Evolutionary conservation across 2,797 vertebrate species (phyloP).

Genomic region (Hirundo rustica): DNA sequence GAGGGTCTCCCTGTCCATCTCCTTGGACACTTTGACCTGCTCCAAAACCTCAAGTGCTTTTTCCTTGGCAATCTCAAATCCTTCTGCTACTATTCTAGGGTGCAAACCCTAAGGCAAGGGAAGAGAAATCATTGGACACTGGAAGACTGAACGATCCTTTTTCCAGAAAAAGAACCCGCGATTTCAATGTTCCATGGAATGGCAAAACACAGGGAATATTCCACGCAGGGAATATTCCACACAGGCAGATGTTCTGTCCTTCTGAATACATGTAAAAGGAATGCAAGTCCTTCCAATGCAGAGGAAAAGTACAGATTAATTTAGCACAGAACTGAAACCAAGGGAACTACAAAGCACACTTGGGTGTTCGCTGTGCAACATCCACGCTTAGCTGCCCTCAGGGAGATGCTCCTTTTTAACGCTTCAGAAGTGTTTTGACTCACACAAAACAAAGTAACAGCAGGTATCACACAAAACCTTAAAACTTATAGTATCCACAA

Average conservation of each 20-base stretch:
- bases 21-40: slow-evolving; percentile 84
- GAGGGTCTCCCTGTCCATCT: slow-evolving; percentile 91
- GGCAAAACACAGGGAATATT: accelerated
- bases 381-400: accelerated
- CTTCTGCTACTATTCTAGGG: slow-evolving; percentile 93
- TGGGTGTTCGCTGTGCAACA: slow-evolving; percentile 83
- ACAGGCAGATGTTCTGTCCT: slow-evolving; percentile 78
- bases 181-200: accelerated
- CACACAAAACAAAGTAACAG: background rate
- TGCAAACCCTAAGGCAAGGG: slow-evolving; percentile 85
- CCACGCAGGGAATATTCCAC: background rate
- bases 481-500: background rate
- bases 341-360: slow-evolving; percentile 81
- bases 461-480: background rate
- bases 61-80: slow-evolving; percentile 94
- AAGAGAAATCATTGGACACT: background rate
- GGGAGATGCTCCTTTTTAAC: background rate
- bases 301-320: slow-evolving; percentile 88
- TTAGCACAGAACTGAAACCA: slow-evolving; percentile 84
- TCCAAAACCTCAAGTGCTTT: slow-evolving; percentile 90
- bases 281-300: slow-evolving; percentile 79
- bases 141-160: background rate
- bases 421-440: accelerated
- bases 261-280: slow-evolving; percentile 89
- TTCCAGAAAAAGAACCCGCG: background rate